These are phyloP conservation scores for Leptinotarsa haldemani DNA, from an alignment of 2,888 invertebrate species.

Conservation along the genomic window DNA sequence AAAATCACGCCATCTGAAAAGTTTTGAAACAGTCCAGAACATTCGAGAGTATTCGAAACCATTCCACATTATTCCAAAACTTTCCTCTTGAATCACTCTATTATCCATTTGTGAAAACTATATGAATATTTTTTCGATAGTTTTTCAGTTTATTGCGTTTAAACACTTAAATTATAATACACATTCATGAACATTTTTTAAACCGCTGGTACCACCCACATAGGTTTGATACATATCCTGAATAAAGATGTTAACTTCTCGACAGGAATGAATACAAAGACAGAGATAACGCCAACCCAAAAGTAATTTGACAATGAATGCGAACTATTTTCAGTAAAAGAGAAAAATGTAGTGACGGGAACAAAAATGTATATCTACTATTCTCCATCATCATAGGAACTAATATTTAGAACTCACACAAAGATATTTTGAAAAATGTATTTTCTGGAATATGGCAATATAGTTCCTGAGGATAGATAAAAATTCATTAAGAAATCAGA, in stretches of 20 bases:
- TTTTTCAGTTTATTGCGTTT: background rate
- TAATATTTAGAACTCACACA: no score
- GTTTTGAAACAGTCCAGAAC: no score
- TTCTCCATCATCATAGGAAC: no score
- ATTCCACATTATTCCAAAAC: no score
- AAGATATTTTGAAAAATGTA: no score
- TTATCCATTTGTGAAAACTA: no score
- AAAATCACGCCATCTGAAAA: no score
- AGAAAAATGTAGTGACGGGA: slow-evolving; percentile 38
- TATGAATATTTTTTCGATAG: background rate
- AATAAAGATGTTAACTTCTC: slow-evolving; percentile 44
- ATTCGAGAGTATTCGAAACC: no score
- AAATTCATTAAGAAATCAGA: no score
- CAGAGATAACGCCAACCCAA: slow-evolving; percentile 39
- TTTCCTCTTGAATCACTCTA: no score
- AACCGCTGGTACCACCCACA: slow-evolving; percentile 40
- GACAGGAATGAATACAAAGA: slow-evolving; percentile 25
- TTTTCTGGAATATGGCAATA: no score
- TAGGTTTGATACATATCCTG: slow-evolving; percentile 11
- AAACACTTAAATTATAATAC: slow-evolving; percentile 1
- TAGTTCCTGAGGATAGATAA: no score
- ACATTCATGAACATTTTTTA: slow-evolving; percentile 28
- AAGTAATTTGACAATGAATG: slow-evolving; percentile 43
- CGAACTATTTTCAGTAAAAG: slow-evolving; percentile 43
- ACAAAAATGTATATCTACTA: slow-evolving; percentile 30